Conservation (phyloP, 1,140 invertebrate species). For the Drosophila kurseongensis region DNA sequence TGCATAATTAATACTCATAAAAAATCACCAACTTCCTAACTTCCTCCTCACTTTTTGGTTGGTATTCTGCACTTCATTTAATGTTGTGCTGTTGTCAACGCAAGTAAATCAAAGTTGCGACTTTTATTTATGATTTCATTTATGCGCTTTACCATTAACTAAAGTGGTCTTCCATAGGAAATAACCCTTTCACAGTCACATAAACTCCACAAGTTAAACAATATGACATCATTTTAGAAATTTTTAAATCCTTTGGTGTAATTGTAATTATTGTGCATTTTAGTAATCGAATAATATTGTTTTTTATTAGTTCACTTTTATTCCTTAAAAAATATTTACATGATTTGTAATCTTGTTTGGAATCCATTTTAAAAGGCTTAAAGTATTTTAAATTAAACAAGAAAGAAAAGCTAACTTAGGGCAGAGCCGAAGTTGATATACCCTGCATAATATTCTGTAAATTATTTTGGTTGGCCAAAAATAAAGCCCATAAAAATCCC, state of each 20-base stretch:
- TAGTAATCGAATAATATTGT: too few relatives aligned
- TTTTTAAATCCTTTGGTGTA: neutral
- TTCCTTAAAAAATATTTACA: neutral
- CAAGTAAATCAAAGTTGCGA: slow-evolving; percentile 68
- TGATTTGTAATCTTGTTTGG: neutral
- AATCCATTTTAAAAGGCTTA: too few relatives aligned
- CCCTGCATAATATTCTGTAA: too few relatives aligned
- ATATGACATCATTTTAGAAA: neutral
- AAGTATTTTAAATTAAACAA: too few relatives aligned
- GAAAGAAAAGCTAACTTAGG: too few relatives aligned
- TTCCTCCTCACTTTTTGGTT: slow-evolving; percentile 20
- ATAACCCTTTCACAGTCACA: slow-evolving; percentile 5
- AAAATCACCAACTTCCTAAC: too few relatives aligned
- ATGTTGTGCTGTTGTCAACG: slow-evolving; percentile 61
- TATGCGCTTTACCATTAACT: slow-evolving; percentile 54
- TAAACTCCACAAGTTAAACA: neutral
- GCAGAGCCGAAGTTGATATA: too few relatives aligned
- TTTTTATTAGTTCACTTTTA: too few relatives aligned
- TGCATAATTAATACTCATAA: too few relatives aligned
- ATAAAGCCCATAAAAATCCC: too few relatives aligned
- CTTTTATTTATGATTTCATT: slow-evolving; percentile 75
- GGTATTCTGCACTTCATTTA: slow-evolving; percentile 71
- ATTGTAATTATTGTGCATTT: too few relatives aligned
- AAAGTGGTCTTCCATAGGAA: slow-evolving; percentile 44
- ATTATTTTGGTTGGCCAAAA: too few relatives aligned